phyloP scores from a whole-genome alignment of 2,888 invertebrate species.

The Uloborus plumipes region DNA sequence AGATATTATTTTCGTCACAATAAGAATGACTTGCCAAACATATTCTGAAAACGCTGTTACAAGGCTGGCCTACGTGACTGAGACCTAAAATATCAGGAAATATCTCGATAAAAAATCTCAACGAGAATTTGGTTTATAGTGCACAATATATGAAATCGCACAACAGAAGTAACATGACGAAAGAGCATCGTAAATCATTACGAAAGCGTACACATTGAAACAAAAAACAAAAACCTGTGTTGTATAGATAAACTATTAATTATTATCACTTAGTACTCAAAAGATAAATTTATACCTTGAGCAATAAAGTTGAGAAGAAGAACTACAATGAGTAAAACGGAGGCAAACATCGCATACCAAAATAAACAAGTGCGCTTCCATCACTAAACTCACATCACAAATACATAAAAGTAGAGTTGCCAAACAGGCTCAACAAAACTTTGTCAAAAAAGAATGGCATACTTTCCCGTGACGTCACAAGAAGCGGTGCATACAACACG shows the following conservation, averaged over 20 bases:
- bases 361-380: conserved; percentile 42
- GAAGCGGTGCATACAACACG: too few species aligned
- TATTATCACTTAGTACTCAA: conserved; percentile 18
- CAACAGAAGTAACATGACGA: too few species aligned
- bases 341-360: conserved; percentile 39
- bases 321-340: conserved; percentile 15
- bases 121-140: too few species aligned
- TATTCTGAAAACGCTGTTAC: conserved; percentile 44
- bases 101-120: too few species aligned
- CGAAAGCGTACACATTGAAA: too few species aligned
- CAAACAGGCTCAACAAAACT: too few species aligned
- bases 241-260: not conserved
- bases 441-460: too few species aligned
- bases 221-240: too few species aligned
- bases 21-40: conserved; percentile 56
- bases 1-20: conserved; percentile 54
- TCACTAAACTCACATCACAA: not conserved
- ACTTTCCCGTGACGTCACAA: too few species aligned
- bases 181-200: too few species aligned
- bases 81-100: conserved; percentile 29
- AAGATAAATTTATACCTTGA: conserved; percentile 10
- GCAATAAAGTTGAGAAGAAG: not conserved
- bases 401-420: too few species aligned
- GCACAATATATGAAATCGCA: too few species aligned
- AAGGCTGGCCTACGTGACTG: conserved; percentile 55